Base-by-base conservation (phyloP, 2,888 invertebrate species). In the Netelia fuscicornis region DNA sequence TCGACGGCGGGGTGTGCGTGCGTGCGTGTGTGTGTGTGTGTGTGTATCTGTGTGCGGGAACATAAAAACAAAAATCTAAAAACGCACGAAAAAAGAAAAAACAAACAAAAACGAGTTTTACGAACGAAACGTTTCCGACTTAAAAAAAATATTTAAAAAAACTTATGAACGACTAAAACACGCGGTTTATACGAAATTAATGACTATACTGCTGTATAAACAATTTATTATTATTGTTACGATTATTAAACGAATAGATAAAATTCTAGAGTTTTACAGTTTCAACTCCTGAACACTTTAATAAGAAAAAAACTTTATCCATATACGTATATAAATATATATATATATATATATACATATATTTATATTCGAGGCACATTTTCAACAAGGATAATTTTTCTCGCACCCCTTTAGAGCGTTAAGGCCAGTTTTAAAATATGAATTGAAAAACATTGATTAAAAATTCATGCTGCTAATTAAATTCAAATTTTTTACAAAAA, bases 211-310 rank as follows among this genome's bases (percentile, higher is more conserved):
- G 67, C 78, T 77, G 81, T 81, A 84, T 78, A 81, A 83, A 85
- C 72, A n/a, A 84, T 85, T 83, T 78, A 81, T 83, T 81, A 86
- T 86, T 79, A 76, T 76, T 81, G 70, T 76, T 81, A 81, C 52
- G 65, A 87, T 86, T 87, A 81, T 68, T 71, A 75, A 84, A 79
- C 44, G 76, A 86, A 75, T 52, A 75, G 71, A 72, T 76, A 82
- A 74, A 58, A 48, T 54, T 58, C 72, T 86, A 88, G 86, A 85
- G 88, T 90, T 86, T 86, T 89, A 87, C 81, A 86, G 86, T 86
- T 84, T 81, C 81, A 87, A 86, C 81, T 86, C 65, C 82, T 85
- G 58, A 84, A 79, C 82, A 79, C 79, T 85, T 85, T 82, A 85
- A 84, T 81, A 81, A 77, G 79, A 87, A 80, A 84, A 48, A 76